These are phyloP conservation scores for Anoplius nigerrimus DNA, from an alignment of 2,888 invertebrate species.

Conservation along the genomic window DNA sequence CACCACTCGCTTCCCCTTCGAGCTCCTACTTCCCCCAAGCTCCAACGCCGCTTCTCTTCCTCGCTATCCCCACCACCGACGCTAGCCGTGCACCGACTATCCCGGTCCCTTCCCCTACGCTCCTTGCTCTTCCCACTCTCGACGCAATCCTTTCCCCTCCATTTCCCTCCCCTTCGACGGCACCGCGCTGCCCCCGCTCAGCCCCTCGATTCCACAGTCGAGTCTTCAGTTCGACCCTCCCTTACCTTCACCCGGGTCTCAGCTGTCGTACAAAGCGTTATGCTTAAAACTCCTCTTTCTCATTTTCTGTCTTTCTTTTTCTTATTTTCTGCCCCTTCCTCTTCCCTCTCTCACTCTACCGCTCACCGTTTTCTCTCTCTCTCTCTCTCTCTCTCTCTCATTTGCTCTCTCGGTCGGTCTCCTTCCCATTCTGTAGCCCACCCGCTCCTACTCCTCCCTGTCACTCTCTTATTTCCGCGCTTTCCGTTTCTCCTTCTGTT, in stretches of 20 bases:
- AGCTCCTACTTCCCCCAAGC: not conserved
- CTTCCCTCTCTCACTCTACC: constrained; percentile 6
- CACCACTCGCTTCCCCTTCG: constrained; percentile 27
- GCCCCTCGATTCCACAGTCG: constrained; percentile 13
- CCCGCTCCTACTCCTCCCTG: constrained; percentile 1
- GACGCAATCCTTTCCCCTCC: constrained; percentile 1
- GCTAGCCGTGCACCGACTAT: constrained; percentile 26
- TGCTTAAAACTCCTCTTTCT: constrained; percentile 21
- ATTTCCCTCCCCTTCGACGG: not conserved
- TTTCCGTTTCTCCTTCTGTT: no score
- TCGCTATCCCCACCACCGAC: not conserved
- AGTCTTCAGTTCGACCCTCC: constrained; percentile 16
- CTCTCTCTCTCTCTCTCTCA: constrained; percentile 10
- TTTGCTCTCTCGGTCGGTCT: constrained; percentile 10
- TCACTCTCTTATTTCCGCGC: constrained; percentile 20
- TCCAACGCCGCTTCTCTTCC: not conserved
- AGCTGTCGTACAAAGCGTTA: constrained; percentile 46
- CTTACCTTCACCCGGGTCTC: constrained; percentile 36
- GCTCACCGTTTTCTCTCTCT: not conserved
- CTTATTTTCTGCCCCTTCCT: not conserved
- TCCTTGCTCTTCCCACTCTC: constrained; percentile 7
- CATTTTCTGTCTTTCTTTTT: not conserved
- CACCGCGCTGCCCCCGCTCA: not conserved
- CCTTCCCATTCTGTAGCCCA: not conserved
- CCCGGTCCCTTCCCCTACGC: constrained; percentile 16